A percentile compares a stretch with the other conserved stretches of the same genome.
These are phyloP conservation scores for Hipposideros armiger DNA, from an alignment of 2,113 vertebrate species.

Conservation along the genomic window DNA sequence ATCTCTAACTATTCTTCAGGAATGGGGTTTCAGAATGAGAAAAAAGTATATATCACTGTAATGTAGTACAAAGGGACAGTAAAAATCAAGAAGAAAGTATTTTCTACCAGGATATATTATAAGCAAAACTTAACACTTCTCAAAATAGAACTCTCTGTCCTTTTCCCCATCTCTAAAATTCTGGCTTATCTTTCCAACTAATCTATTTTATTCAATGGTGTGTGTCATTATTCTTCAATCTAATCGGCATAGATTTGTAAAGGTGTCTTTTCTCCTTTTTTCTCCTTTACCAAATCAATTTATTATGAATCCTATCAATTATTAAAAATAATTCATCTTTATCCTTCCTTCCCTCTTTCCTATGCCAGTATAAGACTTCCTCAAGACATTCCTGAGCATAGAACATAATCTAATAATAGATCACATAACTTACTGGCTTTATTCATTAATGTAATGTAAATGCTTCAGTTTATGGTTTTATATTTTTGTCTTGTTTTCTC, in stretches of 20 bases:
- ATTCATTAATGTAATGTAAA: background rate
- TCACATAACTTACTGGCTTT: background rate
- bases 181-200: background rate
- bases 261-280: background rate
- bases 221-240: slow-evolving; percentile 14
- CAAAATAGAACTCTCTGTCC: background rate
- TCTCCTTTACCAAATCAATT: slow-evolving; percentile 32
- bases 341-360: background rate
- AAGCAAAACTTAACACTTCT: background rate
- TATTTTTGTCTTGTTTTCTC: background rate
- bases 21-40: background rate
- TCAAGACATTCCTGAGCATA: background rate
- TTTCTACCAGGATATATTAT: background rate
- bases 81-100: background rate
- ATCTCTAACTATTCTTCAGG: background rate
- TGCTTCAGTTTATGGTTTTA: background rate
- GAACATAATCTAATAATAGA: background rate
- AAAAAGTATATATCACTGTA: background rate
- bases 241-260: slow-evolving; percentile 25
- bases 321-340: slow-evolving; percentile 63
- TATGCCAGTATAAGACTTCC: background rate
- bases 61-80: background rate
- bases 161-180: background rate
- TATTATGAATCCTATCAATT: slow-evolving; percentile 57
- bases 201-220: background rate